Base-by-base conservation (phyloP, 1,140 invertebrate species). In the Chelonus insularis region DNA sequence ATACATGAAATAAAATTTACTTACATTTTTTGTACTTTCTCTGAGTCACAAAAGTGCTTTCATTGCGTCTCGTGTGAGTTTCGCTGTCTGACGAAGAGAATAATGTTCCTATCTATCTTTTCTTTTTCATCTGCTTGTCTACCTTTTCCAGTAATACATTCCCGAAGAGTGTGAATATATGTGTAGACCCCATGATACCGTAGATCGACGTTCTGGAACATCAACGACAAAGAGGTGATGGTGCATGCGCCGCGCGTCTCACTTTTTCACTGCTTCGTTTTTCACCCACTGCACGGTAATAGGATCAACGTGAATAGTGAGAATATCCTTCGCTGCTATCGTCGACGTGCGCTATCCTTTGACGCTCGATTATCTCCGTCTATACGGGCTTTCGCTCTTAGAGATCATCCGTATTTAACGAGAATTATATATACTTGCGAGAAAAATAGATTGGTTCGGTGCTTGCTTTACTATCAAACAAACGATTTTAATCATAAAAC, bases 281-380 rank as follows among this genome's bases (percentile, higher is more conserved):
- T 60, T 60, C 39, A 60, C 23, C 50, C 21, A 23, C 21, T 60
- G 48, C 48, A 60, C 37, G 48, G 58, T 60, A 60, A 60, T 60
- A 60, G 48, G 58, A 60, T 60, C 58, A 60, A 60, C 58, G 37
- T 59, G 50, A 60, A 60, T 60, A 23, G 58, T 23, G 58, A 54
- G 36, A 60, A 54, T 54, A 60, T 60, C 58, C 50, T 14, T 9
- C n/a, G 41, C 41, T 43, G 41, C 21, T 55, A 55, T 55, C 52
- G 25, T 8, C 48, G 14, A 55, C 52, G 21, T n/a, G 34, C 23
- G 36, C 57, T 52, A 60, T 60, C 37, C 50, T 60, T 60, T 60
- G 58, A 60, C 58, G 48, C 48, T 60, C 58, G 58, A 60, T 60
- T 60, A 60, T 60, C 57, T 51, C 21, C 39, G 41, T 18, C 14